Percentiles rank a stretch among this genome's conserved stretches.
phyloP scores from a whole-genome alignment of 2,113 vertebrate species.

The Phasianus colchicus region DNA sequence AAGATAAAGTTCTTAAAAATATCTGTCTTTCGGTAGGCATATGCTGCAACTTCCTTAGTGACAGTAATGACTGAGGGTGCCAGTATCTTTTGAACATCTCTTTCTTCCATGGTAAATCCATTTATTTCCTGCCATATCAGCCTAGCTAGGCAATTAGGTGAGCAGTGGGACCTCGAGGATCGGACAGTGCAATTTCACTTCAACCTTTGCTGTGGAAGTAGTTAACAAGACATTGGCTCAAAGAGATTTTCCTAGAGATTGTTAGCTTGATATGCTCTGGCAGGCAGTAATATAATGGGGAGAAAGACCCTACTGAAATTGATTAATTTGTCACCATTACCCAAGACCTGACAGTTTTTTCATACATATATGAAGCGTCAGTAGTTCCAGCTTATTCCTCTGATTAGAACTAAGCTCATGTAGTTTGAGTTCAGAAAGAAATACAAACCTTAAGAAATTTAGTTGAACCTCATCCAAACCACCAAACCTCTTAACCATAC shows the following conservation, averaged over 20 bases:
- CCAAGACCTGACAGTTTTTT: background rate
- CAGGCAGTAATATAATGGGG: background rate
- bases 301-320: background rate
- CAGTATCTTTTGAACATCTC: background rate
- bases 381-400: background rate
- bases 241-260: background rate
- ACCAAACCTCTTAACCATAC: background rate
- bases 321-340: background rate
- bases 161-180: background rate
- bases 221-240: background rate
- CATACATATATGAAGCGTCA: background rate
- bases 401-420: background rate
- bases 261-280: background rate
- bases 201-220: background rate
- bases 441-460: background rate
- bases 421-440: background rate
- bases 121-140: background rate
- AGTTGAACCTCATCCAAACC: background rate
- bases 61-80: background rate
- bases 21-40: background rate
- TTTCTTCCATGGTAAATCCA: background rate
- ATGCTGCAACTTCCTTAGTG: background rate
- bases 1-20: background rate
- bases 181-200: background rate
- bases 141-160: background rate